Evolutionary conservation across 2,888 invertebrate species (phyloP), one percentile per base, ranked within the genome.

Genomic region (Cephus nigrinus): DNA sequence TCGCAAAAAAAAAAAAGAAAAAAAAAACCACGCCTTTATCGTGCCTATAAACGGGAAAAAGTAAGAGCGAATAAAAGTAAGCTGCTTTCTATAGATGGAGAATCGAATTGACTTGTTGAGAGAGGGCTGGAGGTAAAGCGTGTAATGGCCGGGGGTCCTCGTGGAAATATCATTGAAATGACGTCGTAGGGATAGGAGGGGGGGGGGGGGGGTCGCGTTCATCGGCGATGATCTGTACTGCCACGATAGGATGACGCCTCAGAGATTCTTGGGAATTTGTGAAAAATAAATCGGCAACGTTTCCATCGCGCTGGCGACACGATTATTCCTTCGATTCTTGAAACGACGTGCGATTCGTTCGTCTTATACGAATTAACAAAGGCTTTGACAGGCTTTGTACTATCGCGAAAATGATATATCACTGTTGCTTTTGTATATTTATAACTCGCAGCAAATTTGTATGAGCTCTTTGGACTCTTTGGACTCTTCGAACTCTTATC

Each of bases 21-120:
- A 83, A 84, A 85, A 78, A 84, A 85, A 83, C 83, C 84, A 86
- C 82, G 89, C 89, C 89, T 89, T 89, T 84, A 88, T 89, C 87
- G 88, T 89, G 89, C 89, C 88, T 89, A 88, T 83, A 83, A 81
- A 84, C 82, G 80, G 86, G 77, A 74, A 80, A 76, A 76, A 80
- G 76, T 79, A 76, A 78, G 75, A 79, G 35, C 74, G 73, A 78
- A 79, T 71, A 76, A 78, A 80, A 80, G 68, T 75, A 82, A 82
- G 79, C 80, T 75, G 81, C 82, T 82, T 80, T 81, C 76, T 81
- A 78, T 82, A 80, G 78, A 78, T 79, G 78, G 77, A 82, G 73
- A 23, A 35, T 35, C 74, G 69, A 35, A 75, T n/a, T 55, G 55
- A 69, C 71, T 32, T 40, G 69, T 40, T 2, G 23, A 23, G 23